Percentiles rank a stretch among this genome's conserved stretches.
Evolutionary conservation across 2,113 vertebrate species (phyloP).

Genomic region (Leptobrachium leishanense): DNA sequence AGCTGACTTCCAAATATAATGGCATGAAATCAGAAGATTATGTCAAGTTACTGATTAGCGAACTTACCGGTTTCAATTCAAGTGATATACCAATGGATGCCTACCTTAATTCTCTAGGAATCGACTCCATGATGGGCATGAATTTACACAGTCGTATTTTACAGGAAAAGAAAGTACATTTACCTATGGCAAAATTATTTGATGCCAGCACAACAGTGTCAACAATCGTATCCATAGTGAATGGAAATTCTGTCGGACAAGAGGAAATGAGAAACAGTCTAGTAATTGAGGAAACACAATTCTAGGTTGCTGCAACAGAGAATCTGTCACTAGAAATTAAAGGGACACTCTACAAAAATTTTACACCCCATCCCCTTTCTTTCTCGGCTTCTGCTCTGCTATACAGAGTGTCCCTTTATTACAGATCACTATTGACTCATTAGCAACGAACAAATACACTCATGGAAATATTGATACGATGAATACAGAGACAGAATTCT

Average conservation of each 20-base stretch:
- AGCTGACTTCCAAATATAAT: neutral
- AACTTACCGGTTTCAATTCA: slow-evolving; percentile 55
- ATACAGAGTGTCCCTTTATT: too few relatives aligned
- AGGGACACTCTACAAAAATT: too few relatives aligned
- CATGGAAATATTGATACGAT: too few relatives aligned
- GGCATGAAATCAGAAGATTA: slow-evolving; percentile 59
- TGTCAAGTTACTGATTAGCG: slow-evolving; percentile 64
- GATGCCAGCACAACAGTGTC: slow-evolving; percentile 74
- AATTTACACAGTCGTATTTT: slow-evolving; percentile 78
- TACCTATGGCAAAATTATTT: slow-evolving; percentile 73
- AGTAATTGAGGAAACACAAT: neutral
- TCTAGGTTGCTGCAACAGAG: neutral
- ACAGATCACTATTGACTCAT: too few relatives aligned
- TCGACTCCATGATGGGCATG: slow-evolving; percentile 84
- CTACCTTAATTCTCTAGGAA: slow-evolving; percentile 66
- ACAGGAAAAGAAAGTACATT: slow-evolving; percentile 69
- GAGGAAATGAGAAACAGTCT: neutral
- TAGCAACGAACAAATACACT: too few relatives aligned
- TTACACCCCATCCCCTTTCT: too few relatives aligned
- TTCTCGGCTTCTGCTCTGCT: too few relatives aligned
- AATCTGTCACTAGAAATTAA: too few relatives aligned
- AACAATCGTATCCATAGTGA: slow-evolving; percentile 62
- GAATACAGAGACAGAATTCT: too few relatives aligned
- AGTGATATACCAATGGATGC: slow-evolving; percentile 67
- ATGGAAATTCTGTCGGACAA: slow-evolving; percentile 45